Percentiles rank a stretch among this genome's conserved stretches.
These are phyloP conservation scores for Atherinosoma microstoma DNA, from an alignment of 2,797 vertebrate species.

Conservation along the genomic window DNA sequence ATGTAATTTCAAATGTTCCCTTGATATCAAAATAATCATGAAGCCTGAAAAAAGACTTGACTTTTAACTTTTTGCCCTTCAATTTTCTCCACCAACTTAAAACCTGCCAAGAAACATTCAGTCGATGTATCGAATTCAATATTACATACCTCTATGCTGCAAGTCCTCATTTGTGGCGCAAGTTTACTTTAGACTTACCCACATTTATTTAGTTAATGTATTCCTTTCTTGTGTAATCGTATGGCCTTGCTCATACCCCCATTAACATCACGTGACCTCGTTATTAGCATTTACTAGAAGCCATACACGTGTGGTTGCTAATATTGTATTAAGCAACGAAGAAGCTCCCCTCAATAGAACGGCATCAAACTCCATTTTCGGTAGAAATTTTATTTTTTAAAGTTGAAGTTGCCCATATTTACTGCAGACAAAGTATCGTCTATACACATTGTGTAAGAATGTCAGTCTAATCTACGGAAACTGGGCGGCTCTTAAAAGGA, in stretches of 20 bases:
- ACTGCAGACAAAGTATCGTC: not conserved
- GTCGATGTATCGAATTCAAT: too few relatives aligned
- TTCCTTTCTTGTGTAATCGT: not conserved
- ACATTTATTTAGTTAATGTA: slow-evolving; percentile 13
- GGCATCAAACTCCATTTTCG: not conserved
- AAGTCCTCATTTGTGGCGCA: too few relatives aligned
- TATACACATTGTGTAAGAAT: not conserved
- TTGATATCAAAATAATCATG: too few relatives aligned
- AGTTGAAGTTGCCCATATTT: not conserved
- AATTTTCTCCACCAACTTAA: too few relatives aligned
- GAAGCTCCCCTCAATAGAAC: too few relatives aligned
- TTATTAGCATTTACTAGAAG: not conserved
- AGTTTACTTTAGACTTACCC: too few relatives aligned
- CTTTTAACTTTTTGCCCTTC: too few relatives aligned
- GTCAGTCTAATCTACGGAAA: not conserved
- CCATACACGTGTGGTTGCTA: not conserved
- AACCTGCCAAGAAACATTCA: too few relatives aligned
- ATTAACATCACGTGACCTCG: not conserved
- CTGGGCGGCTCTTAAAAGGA: not conserved
- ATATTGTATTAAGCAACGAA: not conserved
- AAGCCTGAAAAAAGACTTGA: too few relatives aligned
- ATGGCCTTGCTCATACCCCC: not conserved
- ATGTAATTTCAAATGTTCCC: too few relatives aligned
- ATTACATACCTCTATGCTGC: too few relatives aligned
- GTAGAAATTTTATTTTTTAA: not conserved